These are phyloP conservation scores for Quadroppia sp. DNA, from an alignment of 2,888 invertebrate genomes.

Conservation along the genomic window DNA sequence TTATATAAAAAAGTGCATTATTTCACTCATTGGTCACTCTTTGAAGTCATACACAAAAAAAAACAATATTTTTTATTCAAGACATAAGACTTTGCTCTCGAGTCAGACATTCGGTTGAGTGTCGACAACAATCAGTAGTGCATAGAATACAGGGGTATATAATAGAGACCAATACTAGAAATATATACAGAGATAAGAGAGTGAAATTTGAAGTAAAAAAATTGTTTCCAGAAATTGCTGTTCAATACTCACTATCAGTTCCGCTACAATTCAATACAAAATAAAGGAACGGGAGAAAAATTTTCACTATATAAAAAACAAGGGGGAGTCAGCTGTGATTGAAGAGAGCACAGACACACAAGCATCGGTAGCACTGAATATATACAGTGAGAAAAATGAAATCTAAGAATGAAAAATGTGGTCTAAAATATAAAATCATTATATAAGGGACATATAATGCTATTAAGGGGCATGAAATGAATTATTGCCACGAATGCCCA, in stretches of 20 bases:
- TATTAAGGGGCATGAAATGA: background rate
- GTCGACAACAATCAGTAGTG: conserved; percentile 3
- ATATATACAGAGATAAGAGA: background rate
- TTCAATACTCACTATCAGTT: conserved; percentile 25
- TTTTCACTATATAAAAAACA: background rate
- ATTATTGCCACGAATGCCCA: background rate
- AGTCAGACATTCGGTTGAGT: background rate
- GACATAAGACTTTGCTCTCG: no score
- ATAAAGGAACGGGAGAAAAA: background rate
- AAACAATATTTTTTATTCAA: no score
- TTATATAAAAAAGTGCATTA: background rate
- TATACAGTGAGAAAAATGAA: background rate
- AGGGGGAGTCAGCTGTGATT: background rate
- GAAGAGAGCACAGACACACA: background rate
- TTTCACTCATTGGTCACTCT: background rate
- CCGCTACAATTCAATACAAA: conserved; percentile 2
- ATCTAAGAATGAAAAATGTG: background rate
- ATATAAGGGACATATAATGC: background rate
- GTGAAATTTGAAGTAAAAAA: background rate
- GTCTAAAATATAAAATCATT: background rate
- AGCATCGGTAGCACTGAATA: background rate
- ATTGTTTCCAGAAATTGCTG: conserved; percentile 11
- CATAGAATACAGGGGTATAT: background rate
- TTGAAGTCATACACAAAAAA: background rate
- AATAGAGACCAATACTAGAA: background rate